phyloP scores from a whole-genome alignment of 2,113 vertebrate genomes.

The Pogonocichla stellata region DNA sequence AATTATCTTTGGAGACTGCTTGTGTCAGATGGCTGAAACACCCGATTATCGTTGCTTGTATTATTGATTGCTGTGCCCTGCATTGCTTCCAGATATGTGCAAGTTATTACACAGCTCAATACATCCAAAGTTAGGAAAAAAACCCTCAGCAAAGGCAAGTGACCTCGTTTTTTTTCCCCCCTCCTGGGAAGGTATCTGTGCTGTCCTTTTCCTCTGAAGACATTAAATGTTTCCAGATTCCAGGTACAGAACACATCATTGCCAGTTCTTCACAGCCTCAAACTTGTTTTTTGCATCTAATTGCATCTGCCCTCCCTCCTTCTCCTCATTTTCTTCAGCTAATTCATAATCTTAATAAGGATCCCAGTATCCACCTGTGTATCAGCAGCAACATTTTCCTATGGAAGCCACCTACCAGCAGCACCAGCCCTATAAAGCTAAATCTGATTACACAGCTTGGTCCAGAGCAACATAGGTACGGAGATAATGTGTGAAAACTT shows the following conservation, averaged over 20 bases:
- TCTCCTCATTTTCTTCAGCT: not conserved
- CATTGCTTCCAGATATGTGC: conserved; percentile 46
- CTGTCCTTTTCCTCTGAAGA: not conserved
- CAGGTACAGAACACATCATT: not conserved
- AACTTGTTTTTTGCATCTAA: not conserved
- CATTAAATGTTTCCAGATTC: not conserved
- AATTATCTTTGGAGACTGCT: conserved; percentile 59
- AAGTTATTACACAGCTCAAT: conserved; percentile 63
- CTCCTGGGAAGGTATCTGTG: not conserved
- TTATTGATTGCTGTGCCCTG: conserved; percentile 60
- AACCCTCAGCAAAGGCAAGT: not conserved
- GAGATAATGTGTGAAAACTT: not conserved
- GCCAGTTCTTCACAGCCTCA: not conserved
- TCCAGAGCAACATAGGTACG: not conserved
- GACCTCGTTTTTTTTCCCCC: not conserved
- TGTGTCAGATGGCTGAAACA: conserved; percentile 50
- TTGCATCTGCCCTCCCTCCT: not conserved
- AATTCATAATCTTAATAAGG: not conserved
- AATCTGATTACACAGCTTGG: not conserved
- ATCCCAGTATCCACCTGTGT: not conserved
- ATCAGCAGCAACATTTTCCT: not conserved
- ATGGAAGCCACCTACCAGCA: not conserved
- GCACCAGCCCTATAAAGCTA: not conserved
- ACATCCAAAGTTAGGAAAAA: conserved; percentile 22
- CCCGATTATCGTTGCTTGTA: conserved; percentile 50